These are phyloP conservation scores for Lepeophtheirus salmonis DNA, from an alignment of 1,140 invertebrate species.

Conservation along the genomic window DNA sequence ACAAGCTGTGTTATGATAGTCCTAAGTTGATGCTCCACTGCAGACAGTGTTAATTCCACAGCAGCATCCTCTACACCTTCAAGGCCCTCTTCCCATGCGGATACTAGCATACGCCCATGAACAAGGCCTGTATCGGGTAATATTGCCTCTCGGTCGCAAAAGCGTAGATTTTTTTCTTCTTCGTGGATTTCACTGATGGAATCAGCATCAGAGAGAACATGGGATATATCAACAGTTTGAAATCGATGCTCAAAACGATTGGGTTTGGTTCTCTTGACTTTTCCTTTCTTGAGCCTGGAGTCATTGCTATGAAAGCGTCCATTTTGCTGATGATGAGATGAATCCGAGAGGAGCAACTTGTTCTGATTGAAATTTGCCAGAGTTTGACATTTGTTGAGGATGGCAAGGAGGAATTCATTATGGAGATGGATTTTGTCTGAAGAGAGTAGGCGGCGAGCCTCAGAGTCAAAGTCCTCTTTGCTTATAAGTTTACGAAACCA, in stretches of 20 bases:
- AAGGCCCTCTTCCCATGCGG: constrained; percentile 57
- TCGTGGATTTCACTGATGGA: constrained; percentile 19
- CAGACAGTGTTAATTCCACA: neutral
- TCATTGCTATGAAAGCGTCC: neutral
- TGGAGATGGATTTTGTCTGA: constrained; percentile 52
- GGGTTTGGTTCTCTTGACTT: neutral
- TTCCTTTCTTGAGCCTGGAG: neutral
- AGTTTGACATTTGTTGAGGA: constrained; percentile 55
- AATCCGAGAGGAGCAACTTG: neutral
- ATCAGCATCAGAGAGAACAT: constrained; percentile 36
- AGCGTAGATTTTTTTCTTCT: constrained; percentile 19
- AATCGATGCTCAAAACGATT: constrained; percentile 26
- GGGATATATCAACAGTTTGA: constrained; percentile 24
- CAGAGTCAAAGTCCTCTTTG: constrained; percentile 57
- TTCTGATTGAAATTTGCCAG: constrained; percentile 26
- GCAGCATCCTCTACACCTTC: constrained; percentile 47
- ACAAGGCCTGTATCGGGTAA: constrained; percentile 54
- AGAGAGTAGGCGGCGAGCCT: constrained; percentile 45
- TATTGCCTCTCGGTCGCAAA: constrained; percentile 27
- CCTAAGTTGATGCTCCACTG: constrained; percentile 45
- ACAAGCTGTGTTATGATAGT: constrained; percentile 51
- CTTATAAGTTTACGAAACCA: constrained; percentile 30
- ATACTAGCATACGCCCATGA: constrained; percentile 50
- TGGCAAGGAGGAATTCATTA: constrained; percentile 57
- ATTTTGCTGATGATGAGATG: neutral